These are phyloP conservation scores for Seriola aureovittata DNA, from an alignment of 2,113 vertebrate genomes.

Conservation along the genomic window DNA sequence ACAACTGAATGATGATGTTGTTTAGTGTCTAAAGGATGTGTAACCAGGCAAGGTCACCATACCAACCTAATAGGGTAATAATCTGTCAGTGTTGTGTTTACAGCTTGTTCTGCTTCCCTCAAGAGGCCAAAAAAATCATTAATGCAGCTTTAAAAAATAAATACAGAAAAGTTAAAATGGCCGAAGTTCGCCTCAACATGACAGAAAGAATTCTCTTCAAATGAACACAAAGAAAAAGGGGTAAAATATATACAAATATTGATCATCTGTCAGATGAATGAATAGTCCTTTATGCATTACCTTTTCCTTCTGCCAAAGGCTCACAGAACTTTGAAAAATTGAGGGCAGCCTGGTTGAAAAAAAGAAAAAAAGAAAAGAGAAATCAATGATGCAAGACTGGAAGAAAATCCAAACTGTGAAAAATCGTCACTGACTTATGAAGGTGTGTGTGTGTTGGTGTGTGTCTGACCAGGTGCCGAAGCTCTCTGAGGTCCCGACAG, in stretches of 20 bases:
- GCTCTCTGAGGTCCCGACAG: slow-evolving; percentile 95
- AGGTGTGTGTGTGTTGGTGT: neutral
- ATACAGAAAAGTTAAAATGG: neutral
- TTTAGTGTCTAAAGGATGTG: neutral
- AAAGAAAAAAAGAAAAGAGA: neutral
- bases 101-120: neutral
- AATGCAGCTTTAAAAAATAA: neutral
- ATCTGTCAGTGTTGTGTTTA: neutral
- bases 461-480: slow-evolving; percentile 91
- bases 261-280: slow-evolving; percentile 36
- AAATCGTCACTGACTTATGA: neutral
- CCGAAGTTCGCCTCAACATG: neutral
- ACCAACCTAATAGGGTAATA: neutral
- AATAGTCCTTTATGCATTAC: slow-evolving; percentile 77
- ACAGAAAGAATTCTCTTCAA: neutral
- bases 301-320: slow-evolving; percentile 93
- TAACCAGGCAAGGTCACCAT: neutral
- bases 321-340: slow-evolving; percentile 98
- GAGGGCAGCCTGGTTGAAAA: slow-evolving; percentile 88
- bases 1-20: neutral
- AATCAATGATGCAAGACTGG: neutral
- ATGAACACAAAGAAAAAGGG: neutral
- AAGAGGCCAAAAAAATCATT: neutral
- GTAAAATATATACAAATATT: neutral
- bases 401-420: slow-evolving; percentile 23